These are phyloP conservation scores for Calliopum simillimum DNA, from an alignment of 2,888 invertebrate genomes.

Conservation along the genomic window DNA sequence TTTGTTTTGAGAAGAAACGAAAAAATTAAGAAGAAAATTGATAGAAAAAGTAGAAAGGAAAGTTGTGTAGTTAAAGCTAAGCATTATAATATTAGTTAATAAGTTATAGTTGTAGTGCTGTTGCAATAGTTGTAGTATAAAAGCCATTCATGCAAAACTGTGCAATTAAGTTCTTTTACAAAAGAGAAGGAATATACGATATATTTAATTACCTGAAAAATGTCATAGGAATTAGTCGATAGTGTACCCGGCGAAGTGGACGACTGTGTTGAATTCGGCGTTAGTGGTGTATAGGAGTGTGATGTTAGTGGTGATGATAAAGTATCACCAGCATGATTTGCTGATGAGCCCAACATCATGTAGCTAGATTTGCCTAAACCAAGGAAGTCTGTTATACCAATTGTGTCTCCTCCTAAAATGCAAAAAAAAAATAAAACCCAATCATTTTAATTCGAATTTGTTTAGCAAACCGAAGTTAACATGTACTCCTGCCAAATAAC, in stretches of 20 bases:
- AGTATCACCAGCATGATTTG: constrained; percentile 32
- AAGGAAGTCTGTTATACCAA: constrained; percentile 62
- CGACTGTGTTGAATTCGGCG: constrained; percentile 65
- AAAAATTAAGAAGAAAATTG: constrained; percentile 26
- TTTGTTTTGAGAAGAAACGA: constrained; percentile 36
- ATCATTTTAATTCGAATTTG: background rate
- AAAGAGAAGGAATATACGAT: background rate
- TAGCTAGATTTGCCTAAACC: constrained; percentile 54
- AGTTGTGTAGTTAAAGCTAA: background rate
- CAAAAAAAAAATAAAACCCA: constrained; percentile 37
- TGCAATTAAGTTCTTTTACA: constrained; percentile 18
- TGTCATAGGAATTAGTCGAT: constrained; percentile 60
- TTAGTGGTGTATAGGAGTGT: constrained; percentile 58
- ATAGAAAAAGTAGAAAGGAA: constrained; percentile 21
- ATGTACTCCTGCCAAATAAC: too few species aligned
- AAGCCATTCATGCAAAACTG: too few species aligned
- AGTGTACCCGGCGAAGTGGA: constrained; percentile 62
- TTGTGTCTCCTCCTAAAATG: constrained; percentile 61
- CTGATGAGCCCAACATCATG: constrained; percentile 38
- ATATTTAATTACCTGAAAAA: constrained; percentile 61
- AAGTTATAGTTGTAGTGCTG: background rate
- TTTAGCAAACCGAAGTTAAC: too few species aligned
- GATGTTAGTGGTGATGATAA: constrained; percentile 44
- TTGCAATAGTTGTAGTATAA: constrained; percentile 13
- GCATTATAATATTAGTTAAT: background rate